These are phyloP conservation scores for Poeciliopsis turneri DNA, from an alignment of 2,797 vertebrate species.

Conservation along the genomic window DNA sequence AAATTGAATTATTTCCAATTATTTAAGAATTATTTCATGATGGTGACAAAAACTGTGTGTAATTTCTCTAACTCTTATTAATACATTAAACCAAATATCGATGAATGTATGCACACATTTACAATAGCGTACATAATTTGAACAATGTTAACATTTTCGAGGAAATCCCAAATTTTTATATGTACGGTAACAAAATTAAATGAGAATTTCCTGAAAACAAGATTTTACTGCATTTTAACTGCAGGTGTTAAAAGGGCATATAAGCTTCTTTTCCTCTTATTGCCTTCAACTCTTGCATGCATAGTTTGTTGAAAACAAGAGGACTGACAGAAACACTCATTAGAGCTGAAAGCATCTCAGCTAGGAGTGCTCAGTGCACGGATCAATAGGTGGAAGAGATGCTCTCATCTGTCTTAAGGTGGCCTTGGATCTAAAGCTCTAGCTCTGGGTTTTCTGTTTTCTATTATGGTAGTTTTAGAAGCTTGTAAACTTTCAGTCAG, in stretches of 20 bases:
- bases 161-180: not conserved
- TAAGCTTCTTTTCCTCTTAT: not conserved
- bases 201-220: not conserved
- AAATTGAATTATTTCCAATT: no score
- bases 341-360: constrained; percentile 56
- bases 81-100: not conserved
- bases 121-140: not conserved
- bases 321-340: constrained; percentile 45
- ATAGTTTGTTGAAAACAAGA: constrained; percentile 45
- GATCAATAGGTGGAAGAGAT: constrained; percentile 79
- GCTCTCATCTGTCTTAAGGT: constrained; percentile 75
- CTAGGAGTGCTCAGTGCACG: constrained; percentile 69
- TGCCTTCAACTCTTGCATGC: constrained; percentile 28
- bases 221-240: not conserved
- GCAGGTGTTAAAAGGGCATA: not conserved
- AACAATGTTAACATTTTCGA: not conserved
- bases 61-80: not conserved
- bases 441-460: constrained; percentile 14
- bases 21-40: not conserved
- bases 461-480: constrained; percentile 4
- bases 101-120: not conserved
- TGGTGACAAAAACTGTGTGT: not conserved
- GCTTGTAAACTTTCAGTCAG: not conserved
- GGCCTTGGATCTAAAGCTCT: constrained; percentile 43
- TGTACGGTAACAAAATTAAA: not conserved